These are phyloP conservation scores for Halocynthia roretzi DNA, from an alignment of 23 tunicate genomes.

Conservation along the genomic window DNA sequence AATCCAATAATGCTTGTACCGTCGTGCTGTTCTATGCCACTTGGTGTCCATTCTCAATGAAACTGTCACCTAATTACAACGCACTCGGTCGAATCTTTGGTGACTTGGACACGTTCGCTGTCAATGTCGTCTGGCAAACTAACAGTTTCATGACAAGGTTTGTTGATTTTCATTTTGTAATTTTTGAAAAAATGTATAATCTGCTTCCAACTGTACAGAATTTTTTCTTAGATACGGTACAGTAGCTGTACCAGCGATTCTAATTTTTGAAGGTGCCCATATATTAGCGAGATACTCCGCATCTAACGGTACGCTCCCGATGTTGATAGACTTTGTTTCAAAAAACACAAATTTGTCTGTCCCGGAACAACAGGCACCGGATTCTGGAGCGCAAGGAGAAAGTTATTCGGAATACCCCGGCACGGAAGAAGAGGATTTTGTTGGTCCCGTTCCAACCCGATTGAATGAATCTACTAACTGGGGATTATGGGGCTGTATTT, in stretches of 20 bases:
- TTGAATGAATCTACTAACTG: slow-evolving; percentile 7
- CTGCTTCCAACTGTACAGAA: not conserved
- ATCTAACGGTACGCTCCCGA: not conserved
- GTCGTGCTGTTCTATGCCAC: slow-evolving; percentile 26
- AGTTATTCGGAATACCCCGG: not conserved
- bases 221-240: slow-evolving; percentile 8
- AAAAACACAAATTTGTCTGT: not conserved
- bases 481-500: not conserved
- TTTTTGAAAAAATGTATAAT: not conserved
- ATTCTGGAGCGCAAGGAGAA: not conserved
- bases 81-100: slow-evolving; percentile 28
- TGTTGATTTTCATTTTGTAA: not conserved
- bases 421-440: not conserved
- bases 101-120: slow-evolving; percentile 12
- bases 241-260: slow-evolving; percentile 10
- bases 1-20: not conserved
- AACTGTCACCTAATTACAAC: slow-evolving; percentile 18
- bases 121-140: slow-evolving; percentile 8
- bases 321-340: not conserved
- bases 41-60: slow-evolving; percentile 33
- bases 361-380: not conserved
- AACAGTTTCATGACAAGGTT: slow-evolving; percentile 19
- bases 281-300: slow-evolving; percentile 4
- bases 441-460: slow-evolving; percentile 15
- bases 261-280: slow-evolving; percentile 19